These are phyloP conservation scores for Chitala chitala DNA, from an alignment of 2,113 vertebrate genomes.

Conservation along the genomic window DNA sequence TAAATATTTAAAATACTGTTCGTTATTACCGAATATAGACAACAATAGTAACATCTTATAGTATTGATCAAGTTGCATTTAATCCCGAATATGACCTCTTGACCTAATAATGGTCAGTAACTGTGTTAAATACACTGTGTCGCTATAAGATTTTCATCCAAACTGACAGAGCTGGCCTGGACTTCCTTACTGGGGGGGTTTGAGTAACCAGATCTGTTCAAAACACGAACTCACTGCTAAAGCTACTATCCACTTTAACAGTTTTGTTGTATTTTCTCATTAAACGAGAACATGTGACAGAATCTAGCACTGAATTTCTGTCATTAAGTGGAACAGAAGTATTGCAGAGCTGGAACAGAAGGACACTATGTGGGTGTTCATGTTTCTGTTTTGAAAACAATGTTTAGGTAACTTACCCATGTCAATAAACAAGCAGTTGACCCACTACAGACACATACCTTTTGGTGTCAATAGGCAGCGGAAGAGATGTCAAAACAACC, in stretches of 20 bases:
- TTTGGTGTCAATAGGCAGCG: slow-evolving; percentile 38
- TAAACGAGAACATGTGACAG: not conserved
- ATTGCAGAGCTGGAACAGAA: not conserved
- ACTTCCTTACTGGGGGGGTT: too few relatives aligned
- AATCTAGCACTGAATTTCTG: not conserved
- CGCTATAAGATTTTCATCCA: not conserved
- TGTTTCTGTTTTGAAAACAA: slow-evolving; percentile 56
- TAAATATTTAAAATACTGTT: not conserved
- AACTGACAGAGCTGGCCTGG: not conserved
- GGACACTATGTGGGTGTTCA: slow-evolving; percentile 58
- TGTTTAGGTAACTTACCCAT: slow-evolving; percentile 21
- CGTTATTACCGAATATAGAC: not conserved
- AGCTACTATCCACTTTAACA: not conserved
- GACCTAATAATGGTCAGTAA: slow-evolving; percentile 14
- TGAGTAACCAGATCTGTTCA: too few relatives aligned
- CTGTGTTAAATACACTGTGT: slow-evolving; percentile 19
- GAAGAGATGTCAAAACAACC: not conserved
- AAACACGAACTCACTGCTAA: not conserved
- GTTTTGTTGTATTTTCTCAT: not conserved
- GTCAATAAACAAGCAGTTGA: slow-evolving; percentile 29
- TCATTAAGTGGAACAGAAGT: slow-evolving; percentile 10
- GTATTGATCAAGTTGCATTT: slow-evolving; percentile 24
- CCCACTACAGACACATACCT: slow-evolving; percentile 29
- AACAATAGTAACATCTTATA: slow-evolving; percentile 20
- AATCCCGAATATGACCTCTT: not conserved